Evolutionary conservation across 2,113 vertebrate species (phyloP), one percentile per base, ranked within the genome.

Genomic region (Budorcas taxicolor): DNA sequence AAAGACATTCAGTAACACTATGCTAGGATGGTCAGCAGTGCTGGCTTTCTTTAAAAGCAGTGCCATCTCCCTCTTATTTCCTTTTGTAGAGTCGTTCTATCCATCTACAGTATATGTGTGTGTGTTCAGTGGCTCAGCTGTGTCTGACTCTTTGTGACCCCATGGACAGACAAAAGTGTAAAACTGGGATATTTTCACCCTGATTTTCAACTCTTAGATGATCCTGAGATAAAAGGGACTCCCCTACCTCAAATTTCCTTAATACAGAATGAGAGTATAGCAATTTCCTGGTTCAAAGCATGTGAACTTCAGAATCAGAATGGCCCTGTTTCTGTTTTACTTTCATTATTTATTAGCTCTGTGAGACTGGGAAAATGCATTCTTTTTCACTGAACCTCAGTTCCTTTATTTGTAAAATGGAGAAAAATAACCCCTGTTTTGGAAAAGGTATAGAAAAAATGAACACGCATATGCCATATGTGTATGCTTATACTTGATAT

Each of bases 1-100:
- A 96, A 88, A 97, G 82, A 82, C 45, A n/a, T 88, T 97, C 84
- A 82, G 50, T 90, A 89, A 95, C 13, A 14, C 45, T 57, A 1
- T 88, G 60, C 50, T 64, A 31, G 15, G 67, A 27, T 84, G 58
- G 14, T 93, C 82, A 91, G 60, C 64, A 67, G 33, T 40, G 19
- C 64, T 84, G 50, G 47, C 43, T 95, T 76, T 27, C 67, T 90
- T 91, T 17, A 67, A 94, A 84, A 81, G 36, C 52, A 86, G 5
- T 83, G 10, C 33, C 15, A 52, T 50, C 45, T 57, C 50, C 17
- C 92, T 33, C 64, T 17, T 71, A 40, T 84, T 95, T 95, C 78
- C 94, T 82, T 57, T 10, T 25, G 17, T 29, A 80, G n/a, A 87
- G 10, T 64, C 81, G 47, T 60, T 23, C 52, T 76, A 80, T n/a